These are phyloP conservation scores for Stenodema calcarata DNA, from an alignment of 2,888 invertebrate genomes.

Conservation along the genomic window DNA sequence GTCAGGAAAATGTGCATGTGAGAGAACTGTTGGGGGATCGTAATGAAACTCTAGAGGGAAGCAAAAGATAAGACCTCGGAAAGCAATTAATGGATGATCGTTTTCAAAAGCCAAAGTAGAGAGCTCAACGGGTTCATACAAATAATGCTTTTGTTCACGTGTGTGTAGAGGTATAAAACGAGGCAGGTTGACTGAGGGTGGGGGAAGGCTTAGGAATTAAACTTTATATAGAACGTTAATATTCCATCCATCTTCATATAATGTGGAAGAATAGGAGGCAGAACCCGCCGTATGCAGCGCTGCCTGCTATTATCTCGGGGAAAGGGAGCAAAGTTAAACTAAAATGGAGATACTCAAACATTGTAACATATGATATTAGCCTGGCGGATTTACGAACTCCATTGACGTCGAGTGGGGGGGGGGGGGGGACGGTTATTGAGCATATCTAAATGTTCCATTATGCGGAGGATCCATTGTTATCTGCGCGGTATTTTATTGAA, in stretches of 20 bases:
- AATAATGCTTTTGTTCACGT: slow-evolving; percentile 39
- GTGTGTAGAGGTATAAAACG: slow-evolving; percentile 12
- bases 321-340: slow-evolving; percentile 23
- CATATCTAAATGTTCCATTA: slow-evolving; percentile 8
- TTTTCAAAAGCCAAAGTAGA: slow-evolving; percentile 17
- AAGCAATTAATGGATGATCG: slow-evolving; percentile 44
- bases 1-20: background rate
- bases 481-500: background rate
- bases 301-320: background rate
- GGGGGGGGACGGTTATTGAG: background rate
- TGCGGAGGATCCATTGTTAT: background rate
- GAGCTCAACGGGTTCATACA: background rate
- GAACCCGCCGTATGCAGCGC: background rate
- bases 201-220: slow-evolving; percentile 34
- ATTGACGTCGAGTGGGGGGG: background rate
- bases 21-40: background rate
- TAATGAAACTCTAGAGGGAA: slow-evolving; percentile 3
- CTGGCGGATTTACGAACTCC: slow-evolving; percentile 21
- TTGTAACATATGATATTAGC: slow-evolving; percentile 29
- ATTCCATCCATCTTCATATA: slow-evolving; percentile 47
- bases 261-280: slow-evolving; percentile 34
- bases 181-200: background rate
- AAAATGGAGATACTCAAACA: slow-evolving; percentile 35
- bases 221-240: slow-evolving; percentile 45
- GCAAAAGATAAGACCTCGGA: background rate